Conservation (phyloP, 2,888 invertebrate species). For the Plebejus argus region DNA sequence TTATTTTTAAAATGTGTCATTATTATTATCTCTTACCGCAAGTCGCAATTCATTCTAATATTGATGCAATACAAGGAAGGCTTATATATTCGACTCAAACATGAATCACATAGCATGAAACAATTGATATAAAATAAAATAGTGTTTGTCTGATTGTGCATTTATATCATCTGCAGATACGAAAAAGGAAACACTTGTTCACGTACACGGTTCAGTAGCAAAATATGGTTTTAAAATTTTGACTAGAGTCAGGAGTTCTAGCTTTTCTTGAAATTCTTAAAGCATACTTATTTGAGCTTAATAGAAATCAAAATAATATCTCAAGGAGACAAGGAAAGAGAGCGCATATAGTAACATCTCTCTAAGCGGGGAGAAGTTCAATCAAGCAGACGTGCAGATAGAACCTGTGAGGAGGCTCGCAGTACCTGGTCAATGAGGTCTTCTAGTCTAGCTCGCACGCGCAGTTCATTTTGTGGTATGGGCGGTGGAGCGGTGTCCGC, state of each 20-base stretch:
- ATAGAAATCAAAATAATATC: too few relatives aligned
- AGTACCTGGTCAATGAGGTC: conserved; percentile 95
- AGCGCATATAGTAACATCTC: neutral
- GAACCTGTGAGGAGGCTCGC: neutral
- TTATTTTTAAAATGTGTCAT: too few relatives aligned
- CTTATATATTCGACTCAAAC: too few relatives aligned
- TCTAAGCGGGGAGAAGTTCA: neutral
- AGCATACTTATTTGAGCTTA: too few relatives aligned
- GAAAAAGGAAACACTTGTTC: neutral
- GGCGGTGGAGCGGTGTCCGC: conserved; percentile 92
- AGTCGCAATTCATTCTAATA: too few relatives aligned
- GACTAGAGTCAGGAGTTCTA: too few relatives aligned
- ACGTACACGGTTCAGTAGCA: neutral
- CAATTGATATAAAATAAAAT: too few relatives aligned
- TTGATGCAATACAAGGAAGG: neutral
- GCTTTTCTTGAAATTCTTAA: too few relatives aligned
- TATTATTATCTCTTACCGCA: too few relatives aligned
- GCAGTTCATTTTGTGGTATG: conserved; percentile 91
- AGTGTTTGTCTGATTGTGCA: neutral
- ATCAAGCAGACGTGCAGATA: conserved; percentile 11
- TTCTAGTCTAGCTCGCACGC: conserved; percentile 91
- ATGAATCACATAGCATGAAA: too few relatives aligned
- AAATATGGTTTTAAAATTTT: neutral
- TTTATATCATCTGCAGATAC: neutral
- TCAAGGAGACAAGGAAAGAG: neutral